phyloP scores from a whole-genome alignment of 2,797 vertebrate genomes.

The Loris lydekkerianus region DNA sequence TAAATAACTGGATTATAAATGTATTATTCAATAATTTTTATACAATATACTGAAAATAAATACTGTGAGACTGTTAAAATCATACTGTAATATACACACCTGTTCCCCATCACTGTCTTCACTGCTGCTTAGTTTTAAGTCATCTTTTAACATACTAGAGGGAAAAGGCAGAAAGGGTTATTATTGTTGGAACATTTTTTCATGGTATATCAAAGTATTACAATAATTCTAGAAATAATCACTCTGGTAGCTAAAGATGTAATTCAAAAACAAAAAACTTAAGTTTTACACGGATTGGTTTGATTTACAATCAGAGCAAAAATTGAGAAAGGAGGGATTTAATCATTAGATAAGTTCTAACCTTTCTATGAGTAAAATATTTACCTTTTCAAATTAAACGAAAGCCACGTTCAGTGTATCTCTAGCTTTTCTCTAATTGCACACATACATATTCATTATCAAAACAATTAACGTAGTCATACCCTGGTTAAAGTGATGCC shows the following conservation, averaged over 20 bases:
- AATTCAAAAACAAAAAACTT: constrained; percentile 41
- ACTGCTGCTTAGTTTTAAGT: constrained; percentile 98
- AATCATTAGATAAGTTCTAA: constrained; percentile 43
- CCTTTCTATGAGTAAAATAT: constrained; percentile 32
- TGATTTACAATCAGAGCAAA: constrained; percentile 83
- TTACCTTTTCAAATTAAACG: constrained; percentile 54
- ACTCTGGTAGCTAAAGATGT: constrained; percentile 39
- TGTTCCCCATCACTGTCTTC: constrained; percentile 99
- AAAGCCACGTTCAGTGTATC: constrained; percentile 15
- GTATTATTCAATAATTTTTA: constrained; percentile 31
- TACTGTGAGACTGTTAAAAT: not conserved
- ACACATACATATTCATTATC: not conserved
- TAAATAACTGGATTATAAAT: not conserved
- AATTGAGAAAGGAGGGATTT: constrained; percentile 57
- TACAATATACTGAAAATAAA: constrained; percentile 39
- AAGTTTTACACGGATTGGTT: constrained; percentile 86
- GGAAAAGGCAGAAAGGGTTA: constrained; percentile 74
- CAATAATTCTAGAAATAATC: constrained; percentile 67
- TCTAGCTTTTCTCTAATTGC: constrained; percentile 49
- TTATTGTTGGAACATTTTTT: constrained; percentile 56
- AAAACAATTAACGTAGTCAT: constrained; percentile 58
- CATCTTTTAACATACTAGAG: constrained; percentile 95
- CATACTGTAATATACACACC: constrained; percentile 84
- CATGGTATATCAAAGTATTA: constrained; percentile 56
- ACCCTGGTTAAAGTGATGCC: not conserved